Conservation (phyloP, 2,888 invertebrate genomes). For the Trisateles emortualis region DNA sequence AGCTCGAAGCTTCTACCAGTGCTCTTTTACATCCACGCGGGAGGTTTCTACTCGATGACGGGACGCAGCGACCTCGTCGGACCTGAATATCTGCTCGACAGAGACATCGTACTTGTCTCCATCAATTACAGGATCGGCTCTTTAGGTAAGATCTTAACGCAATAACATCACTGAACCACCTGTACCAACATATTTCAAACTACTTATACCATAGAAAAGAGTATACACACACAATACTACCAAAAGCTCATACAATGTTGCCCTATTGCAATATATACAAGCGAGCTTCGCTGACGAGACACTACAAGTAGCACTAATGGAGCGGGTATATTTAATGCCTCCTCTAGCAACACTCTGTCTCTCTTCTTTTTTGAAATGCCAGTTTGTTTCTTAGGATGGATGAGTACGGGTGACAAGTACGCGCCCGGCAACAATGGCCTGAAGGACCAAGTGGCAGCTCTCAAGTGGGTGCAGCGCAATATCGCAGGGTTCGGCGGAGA, state of each 20-base stretch:
- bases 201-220: no score
- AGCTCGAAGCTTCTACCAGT: constrained; percentile 82
- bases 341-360: neutral
- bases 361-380: neutral
- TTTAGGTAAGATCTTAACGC: constrained; percentile 60
- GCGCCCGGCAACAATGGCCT: constrained; percentile 90
- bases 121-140: constrained; percentile 89
- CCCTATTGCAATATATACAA: no score
- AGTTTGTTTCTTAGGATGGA: constrained; percentile 74
- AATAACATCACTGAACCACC: no score
- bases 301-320: no score
- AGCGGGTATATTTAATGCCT: no score
- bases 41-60: constrained; percentile 87
- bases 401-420: constrained; percentile 89
- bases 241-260: no score
- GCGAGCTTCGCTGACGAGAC: no score
- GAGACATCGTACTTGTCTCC: constrained; percentile 89
- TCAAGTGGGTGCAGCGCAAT: constrained; percentile 90
- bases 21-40: constrained; percentile 89
- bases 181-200: no score
- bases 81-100: constrained; percentile 89
- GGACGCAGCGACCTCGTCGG: constrained; percentile 70
- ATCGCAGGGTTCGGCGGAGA: constrained; percentile 90
- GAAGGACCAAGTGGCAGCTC: constrained; percentile 90
- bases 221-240: no score